Evolutionary conservation across 2,113 vertebrate genomes (phyloP).

Genomic region (Climacteris rufus): DNA sequence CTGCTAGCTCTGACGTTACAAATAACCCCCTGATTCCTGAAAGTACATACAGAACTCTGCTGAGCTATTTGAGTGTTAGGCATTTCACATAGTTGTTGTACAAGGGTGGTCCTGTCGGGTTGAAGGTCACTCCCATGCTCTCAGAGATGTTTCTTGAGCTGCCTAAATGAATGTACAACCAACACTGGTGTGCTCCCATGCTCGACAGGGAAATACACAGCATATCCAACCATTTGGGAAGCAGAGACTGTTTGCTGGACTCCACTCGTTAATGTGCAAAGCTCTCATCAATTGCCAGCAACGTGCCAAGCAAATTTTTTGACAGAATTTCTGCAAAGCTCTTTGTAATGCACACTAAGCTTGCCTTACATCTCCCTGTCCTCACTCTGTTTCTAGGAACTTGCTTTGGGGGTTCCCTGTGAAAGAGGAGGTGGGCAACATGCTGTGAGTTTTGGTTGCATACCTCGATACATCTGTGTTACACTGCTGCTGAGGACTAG

Average conservation of each 20-base stretch:
- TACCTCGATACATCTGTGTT: accelerated
- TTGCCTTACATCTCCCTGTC: not conserved
- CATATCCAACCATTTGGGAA: accelerated
- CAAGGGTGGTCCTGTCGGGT: accelerated
- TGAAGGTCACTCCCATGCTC: not conserved
- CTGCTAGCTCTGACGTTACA: not conserved
- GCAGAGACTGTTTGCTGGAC: not conserved
- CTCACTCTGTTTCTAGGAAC: not conserved
- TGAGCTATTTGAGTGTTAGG: not conserved
- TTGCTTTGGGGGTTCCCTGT: not conserved
- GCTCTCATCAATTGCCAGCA: not conserved
- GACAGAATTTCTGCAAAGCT: not conserved
- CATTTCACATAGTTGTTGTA: not conserved
- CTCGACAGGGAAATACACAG: not conserved
- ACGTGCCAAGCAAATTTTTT: not conserved
- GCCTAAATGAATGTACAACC: not conserved
- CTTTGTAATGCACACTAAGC: not conserved
- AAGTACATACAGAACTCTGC: not conserved
- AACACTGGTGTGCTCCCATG: not conserved
- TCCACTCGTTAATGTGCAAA: not conserved
- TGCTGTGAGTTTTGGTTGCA: not conserved
- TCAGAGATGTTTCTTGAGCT: not conserved
- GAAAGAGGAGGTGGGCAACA: not conserved
- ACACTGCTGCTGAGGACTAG: not conserved
- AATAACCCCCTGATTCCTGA: not conserved